Evolutionary conservation across 1,140 invertebrate genomes (phyloP).

Genomic region (Manduca sexta): DNA sequence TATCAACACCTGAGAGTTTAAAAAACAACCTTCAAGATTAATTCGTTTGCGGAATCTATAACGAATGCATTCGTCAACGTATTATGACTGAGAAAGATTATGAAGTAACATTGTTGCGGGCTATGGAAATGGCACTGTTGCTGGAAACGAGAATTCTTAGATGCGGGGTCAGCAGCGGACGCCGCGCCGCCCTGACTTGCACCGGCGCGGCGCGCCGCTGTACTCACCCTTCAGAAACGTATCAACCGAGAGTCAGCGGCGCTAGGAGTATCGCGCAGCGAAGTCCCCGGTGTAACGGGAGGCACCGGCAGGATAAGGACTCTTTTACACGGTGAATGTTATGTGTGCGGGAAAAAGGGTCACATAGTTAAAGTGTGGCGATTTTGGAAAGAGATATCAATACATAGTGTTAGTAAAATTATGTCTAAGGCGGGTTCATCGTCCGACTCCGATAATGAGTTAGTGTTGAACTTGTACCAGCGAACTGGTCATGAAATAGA

Average conservation of each 20-base stretch:
- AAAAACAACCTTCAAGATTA: constrained; percentile 12
- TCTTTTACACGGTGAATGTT: constrained; percentile 5
- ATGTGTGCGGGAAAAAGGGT: constrained; percentile 3
- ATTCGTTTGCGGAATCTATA: constrained; percentile 9
- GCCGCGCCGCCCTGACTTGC: too few species aligned
- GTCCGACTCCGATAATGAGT: background rate
- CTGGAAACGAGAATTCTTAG: constrained; percentile 9
- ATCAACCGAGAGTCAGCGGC: too few species aligned
- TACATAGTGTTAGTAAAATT: background rate
- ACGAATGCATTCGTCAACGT: too few species aligned
- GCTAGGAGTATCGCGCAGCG: too few species aligned
- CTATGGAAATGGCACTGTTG: constrained; percentile 1
- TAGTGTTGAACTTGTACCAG: background rate
- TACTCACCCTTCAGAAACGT: too few species aligned
- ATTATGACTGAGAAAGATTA: too few species aligned
- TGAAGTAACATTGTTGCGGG: constrained; percentile 1
- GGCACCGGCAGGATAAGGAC: background rate
- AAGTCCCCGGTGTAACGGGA: constrained; percentile 2
- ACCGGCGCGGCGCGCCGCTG: too few species aligned
- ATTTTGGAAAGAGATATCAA: background rate
- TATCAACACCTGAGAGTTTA: too few species aligned
- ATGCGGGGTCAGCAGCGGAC: background rate
- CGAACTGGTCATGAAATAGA: constrained; percentile 1
- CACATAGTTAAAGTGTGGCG: constrained; percentile 5
- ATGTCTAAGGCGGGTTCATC: background rate